A percentile compares a stretch with the other conserved stretches of the same genome.
Evolutionary conservation across 2,797 vertebrate genomes (phyloP).

Genomic region (Cottoperca gobio): DNA sequence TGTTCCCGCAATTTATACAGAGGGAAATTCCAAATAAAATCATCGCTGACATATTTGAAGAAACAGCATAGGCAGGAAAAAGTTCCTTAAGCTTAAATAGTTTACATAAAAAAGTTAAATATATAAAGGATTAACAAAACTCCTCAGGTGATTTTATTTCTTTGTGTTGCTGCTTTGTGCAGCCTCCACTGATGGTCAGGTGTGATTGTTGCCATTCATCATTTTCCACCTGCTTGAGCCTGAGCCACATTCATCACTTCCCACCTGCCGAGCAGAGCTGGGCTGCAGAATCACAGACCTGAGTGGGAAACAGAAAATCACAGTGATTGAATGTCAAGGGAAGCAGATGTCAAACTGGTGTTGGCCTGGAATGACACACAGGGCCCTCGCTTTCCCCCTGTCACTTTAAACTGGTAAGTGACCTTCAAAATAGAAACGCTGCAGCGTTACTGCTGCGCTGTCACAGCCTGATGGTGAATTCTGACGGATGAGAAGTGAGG

Average conservation of each 20-base stretch:
- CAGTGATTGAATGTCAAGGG: constrained; percentile 75
- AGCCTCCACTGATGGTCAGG: constrained; percentile 67
- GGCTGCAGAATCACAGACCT: constrained; percentile 44
- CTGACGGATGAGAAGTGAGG: constrained; percentile 60
- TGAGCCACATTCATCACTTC: constrained; percentile 64
- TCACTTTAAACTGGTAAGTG: constrained; percentile 74
- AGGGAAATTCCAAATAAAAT: not conserved
- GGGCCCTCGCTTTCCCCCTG: constrained; percentile 56
- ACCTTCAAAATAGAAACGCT: constrained; percentile 73
- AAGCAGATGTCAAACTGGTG: constrained; percentile 75
- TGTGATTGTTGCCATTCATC: constrained; percentile 79
- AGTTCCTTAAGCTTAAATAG: not conserved
- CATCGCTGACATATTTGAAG: not conserved
- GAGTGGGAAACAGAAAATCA: constrained; percentile 66
- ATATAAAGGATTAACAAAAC: constrained; percentile 35
- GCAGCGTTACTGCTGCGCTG: constrained; percentile 55
- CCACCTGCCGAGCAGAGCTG: constrained; percentile 53
- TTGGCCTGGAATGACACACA: constrained; percentile 66
- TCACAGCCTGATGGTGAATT: constrained; percentile 49
- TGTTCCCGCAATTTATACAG: not conserved
- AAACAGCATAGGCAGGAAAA: not conserved
- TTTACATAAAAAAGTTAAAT: not conserved
- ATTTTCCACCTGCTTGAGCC: constrained; percentile 60
- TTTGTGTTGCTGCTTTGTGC: constrained; percentile 62
- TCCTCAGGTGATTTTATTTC: constrained; percentile 63